Conservation (phyloP, 2,888 invertebrate species). For the Aspidapion aeneum region DNA sequence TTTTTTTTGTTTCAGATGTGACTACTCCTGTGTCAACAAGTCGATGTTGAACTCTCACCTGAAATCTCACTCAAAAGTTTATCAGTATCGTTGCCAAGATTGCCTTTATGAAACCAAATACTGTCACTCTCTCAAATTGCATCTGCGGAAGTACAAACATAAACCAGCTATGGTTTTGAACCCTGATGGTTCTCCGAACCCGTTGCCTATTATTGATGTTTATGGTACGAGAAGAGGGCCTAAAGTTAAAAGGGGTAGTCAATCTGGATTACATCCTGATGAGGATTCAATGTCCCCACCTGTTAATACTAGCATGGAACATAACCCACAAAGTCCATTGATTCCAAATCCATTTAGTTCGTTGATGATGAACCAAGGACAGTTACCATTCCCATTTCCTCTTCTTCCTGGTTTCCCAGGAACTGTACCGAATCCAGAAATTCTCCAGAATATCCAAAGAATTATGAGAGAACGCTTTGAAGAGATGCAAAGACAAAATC, state of each 20-base stretch:
- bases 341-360: slow-evolving; percentile 28
- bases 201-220: slow-evolving; percentile 83
- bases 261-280: slow-evolving; percentile 9
- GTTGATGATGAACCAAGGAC: slow-evolving; percentile 27
- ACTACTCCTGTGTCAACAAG: slow-evolving; percentile 93
- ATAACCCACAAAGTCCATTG: slow-evolving; percentile 17
- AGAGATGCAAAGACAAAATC: slow-evolving; percentile 16
- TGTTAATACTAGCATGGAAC: slow-evolving; percentile 3
- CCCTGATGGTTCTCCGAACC: slow-evolving; percentile 85
- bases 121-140: slow-evolving; percentile 94
- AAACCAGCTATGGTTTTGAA: slow-evolving; percentile 87
- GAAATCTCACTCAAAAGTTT: slow-evolving; percentile 91
- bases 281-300: neutral
- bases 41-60: slow-evolving; percentile 98
- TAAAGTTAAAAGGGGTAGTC: slow-evolving; percentile 48
- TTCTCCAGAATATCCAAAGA: slow-evolving; percentile 33
- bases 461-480: slow-evolving; percentile 23
- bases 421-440: slow-evolving; percentile 26
- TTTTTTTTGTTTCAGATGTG: slow-evolving; percentile 62
- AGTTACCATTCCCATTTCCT: slow-evolving; percentile 30
- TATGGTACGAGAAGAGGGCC: slow-evolving; percentile 89
- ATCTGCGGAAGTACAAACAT: slow-evolving; percentile 89
- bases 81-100: slow-evolving; percentile 89
- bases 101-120: slow-evolving; percentile 98
- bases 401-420: slow-evolving; percentile 35